These are phyloP conservation scores for Sardina pilchardus DNA, from an alignment of 2,113 vertebrate genomes.

Conservation along the genomic window DNA sequence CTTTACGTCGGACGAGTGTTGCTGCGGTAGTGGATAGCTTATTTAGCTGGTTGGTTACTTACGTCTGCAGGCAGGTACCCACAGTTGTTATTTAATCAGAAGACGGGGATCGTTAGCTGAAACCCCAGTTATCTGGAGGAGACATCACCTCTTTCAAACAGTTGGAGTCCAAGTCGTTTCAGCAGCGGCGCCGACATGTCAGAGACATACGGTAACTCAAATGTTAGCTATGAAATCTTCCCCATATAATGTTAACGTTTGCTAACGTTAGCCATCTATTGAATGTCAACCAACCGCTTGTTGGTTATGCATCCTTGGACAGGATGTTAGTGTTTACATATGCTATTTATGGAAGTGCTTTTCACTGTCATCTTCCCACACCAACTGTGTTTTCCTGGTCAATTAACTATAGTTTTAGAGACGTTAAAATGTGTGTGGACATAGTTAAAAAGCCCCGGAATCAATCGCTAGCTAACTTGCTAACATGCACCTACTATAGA, in stretches of 20 bases:
- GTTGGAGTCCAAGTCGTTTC: slow-evolving; percentile 44
- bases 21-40: not conserved
- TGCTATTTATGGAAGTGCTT: not conserved
- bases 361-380: not conserved
- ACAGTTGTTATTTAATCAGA: slow-evolving; percentile 12
- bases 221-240: not conserved
- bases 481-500: not conserved
- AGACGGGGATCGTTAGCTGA: not conserved
- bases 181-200: slow-evolving; percentile 71
- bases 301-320: not conserved
- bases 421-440: not conserved
- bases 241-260: not conserved
- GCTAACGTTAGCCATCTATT: slow-evolving; percentile 8
- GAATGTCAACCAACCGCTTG: slow-evolving; percentile 20
- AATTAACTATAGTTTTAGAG: not conserved
- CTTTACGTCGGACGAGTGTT: not conserved
- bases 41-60: slow-evolving; percentile 14
- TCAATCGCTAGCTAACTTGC: not conserved
- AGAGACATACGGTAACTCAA: slow-evolving; percentile 76
- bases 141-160: slow-evolving; percentile 22
- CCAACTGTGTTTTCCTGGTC: not conserved
- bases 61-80: slow-evolving; percentile 2
- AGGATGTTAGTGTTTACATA: slow-evolving; percentile 39
- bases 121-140: slow-evolving; percentile 18
- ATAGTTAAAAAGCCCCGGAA: not conserved